These are phyloP conservation scores for Drosophila mulleri DNA, from an alignment of 2,888 invertebrate species.

Conservation along the genomic window DNA sequence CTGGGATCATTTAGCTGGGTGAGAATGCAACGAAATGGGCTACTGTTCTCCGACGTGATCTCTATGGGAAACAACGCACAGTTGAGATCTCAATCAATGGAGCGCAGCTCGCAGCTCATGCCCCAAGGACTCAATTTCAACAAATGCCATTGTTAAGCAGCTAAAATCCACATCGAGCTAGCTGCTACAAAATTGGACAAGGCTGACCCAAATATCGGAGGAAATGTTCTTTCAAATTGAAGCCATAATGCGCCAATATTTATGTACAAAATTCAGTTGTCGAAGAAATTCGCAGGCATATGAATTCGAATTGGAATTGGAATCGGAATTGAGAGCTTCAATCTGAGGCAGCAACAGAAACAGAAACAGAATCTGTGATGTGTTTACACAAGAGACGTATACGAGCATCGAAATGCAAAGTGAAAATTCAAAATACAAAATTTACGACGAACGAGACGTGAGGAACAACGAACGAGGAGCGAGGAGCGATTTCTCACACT, in stretches of 20 bases:
- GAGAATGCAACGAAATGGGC: slow-evolving; percentile 50
- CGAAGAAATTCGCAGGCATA: slow-evolving; percentile 60
- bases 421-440: slow-evolving; percentile 64
- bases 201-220: slow-evolving; percentile 54
- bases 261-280: slow-evolving; percentile 48
- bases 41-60: slow-evolving; percentile 10
- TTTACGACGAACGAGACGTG: slow-evolving; percentile 48
- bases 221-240: slow-evolving; percentile 46
- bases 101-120: slow-evolving; percentile 5
- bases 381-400: slow-evolving; percentile 63
- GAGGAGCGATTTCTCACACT: slow-evolving; percentile 61
- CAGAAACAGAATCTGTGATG: slow-evolving; percentile 46
- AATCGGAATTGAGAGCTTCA: slow-evolving; percentile 16
- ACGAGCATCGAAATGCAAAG: slow-evolving; percentile 46
- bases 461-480: slow-evolving; percentile 11
- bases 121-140: neutral
- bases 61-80: slow-evolving; percentile 23
- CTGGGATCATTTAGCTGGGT: slow-evolving; percentile 57
- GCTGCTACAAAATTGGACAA: slow-evolving; percentile 1
- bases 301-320: slow-evolving; percentile 37
- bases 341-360: slow-evolving; percentile 24
- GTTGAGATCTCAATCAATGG: slow-evolving; percentile 26
- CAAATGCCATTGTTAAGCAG: neutral
- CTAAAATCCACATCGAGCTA: neutral
- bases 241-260: slow-evolving; percentile 50